phyloP scores from a whole-genome alignment of 1,140 invertebrate genomes.

The Leptestheria dahalacensis region DNA sequence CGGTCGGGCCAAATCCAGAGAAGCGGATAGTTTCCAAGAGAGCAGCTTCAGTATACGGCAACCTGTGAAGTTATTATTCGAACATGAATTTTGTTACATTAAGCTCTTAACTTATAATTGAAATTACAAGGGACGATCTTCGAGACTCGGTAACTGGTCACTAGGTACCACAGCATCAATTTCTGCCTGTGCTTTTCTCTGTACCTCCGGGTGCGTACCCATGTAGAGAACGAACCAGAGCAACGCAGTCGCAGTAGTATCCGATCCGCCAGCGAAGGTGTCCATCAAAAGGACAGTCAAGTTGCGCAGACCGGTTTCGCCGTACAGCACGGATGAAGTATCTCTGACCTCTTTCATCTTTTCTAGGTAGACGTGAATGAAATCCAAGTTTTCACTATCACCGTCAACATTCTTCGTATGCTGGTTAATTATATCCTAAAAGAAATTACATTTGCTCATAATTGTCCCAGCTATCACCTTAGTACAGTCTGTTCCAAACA shows the following conservation, averaged over 20 bases:
- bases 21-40: slow-evolving; percentile 21
- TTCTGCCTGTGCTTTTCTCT: slow-evolving; percentile 60
- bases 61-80: slow-evolving; percentile 31
- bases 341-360: neutral
- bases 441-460: neutral
- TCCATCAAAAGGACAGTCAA: slow-evolving; percentile 47
- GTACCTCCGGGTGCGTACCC: slow-evolving; percentile 57
- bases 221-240: slow-evolving; percentile 62
- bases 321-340: neutral
- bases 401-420: neutral
- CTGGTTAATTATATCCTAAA: neutral
- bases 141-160: slow-evolving; percentile 45
- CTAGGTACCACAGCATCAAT: slow-evolving; percentile 56
- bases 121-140: slow-evolving; percentile 37
- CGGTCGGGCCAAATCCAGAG: slow-evolving; percentile 15
- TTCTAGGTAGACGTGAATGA: slow-evolving; percentile 6
- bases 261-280: slow-evolving; percentile 60
- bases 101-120: neutral
- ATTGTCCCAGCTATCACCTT: too few relatives aligned
- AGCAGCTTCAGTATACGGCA: slow-evolving; percentile 24
- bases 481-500: too few relatives aligned
- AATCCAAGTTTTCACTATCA: neutral
- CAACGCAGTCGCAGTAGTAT: slow-evolving; percentile 61
- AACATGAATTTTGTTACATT: neutral
- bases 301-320: slow-evolving; percentile 2